Base-by-base conservation (phyloP, 2,113 vertebrate genomes). In the Chinchilla lanigera region DNA sequence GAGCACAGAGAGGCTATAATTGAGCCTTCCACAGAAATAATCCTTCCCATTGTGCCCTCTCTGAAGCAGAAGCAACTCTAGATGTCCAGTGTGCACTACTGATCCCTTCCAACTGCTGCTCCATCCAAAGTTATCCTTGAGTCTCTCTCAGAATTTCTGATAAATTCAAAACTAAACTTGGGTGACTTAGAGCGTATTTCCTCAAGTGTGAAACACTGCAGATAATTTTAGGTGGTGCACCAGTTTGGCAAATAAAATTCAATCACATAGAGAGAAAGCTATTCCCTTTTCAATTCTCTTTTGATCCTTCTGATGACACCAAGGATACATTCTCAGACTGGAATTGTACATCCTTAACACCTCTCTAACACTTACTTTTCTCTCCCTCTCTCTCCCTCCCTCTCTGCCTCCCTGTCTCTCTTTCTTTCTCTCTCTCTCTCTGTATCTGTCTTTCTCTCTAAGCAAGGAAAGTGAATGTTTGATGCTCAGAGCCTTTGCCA, bases 161-260 rank as follows among this genome's bases (percentile, higher is more conserved):
- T 85, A 96, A 97, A 22, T 86, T 97, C 81, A 86, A 28, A 94
- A 71, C 7, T 60, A 73, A 95, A 90, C 35, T 92, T 41, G 61
- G 7, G 13, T 94, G 85, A 95, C 58, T 88, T 24, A 83, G 30
- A 92, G 33, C 33, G 35, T 61, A 28, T 60, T 97, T 96, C 47
- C 69, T 81, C 77, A 80, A 82, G 58, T 90, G 56, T 89, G 54
- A 92, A 87, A 94, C 77, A 28, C 44, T 61, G 52, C 58, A 82
- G 92, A 90, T 95, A 96, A 96, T 78, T 94, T 96, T 92, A 92
- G 71, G 85, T 95, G 71, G 47, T 93, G 33, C 1, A 35, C 69
- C 90, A 71, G 84, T 97, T 90, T 88, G 85, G 63, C 95, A 96
- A 97, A 96, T 97, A 95, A 94, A 97, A 92, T 38, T 71, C 92